phyloP scores from a whole-genome alignment of 1,140 invertebrate genomes.

The Achroia grisella region DNA sequence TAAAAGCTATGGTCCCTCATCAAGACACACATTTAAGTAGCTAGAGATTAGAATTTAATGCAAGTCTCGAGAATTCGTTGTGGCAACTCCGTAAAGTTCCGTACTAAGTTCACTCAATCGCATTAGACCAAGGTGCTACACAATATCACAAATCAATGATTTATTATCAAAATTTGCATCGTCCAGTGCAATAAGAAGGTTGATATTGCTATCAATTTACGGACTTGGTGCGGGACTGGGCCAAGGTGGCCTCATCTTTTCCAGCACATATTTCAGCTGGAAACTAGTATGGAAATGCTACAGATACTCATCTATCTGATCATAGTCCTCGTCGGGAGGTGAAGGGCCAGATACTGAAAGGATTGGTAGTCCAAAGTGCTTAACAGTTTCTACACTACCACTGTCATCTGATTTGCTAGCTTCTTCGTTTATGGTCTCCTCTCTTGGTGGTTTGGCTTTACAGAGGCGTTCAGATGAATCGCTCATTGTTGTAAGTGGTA shows the following conservation, averaged over 20 bases:
- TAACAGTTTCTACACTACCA: slow-evolving; percentile 74
- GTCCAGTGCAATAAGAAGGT: not conserved
- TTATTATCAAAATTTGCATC: too few species aligned
- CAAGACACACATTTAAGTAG: slow-evolving; percentile 48
- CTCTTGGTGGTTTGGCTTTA: slow-evolving; percentile 51
- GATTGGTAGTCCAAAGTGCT: slow-evolving; percentile 82
- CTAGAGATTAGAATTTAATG: slow-evolving; percentile 20
- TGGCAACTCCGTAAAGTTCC: slow-evolving; percentile 15
- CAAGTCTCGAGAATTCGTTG: slow-evolving; percentile 39
- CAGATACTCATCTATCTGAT: slow-evolving; percentile 73
- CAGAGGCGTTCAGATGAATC: slow-evolving; percentile 69
- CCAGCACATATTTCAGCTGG: slow-evolving; percentile 66
- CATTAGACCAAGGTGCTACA: slow-evolving; percentile 10
- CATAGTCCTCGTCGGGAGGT: slow-evolving; percentile 80
- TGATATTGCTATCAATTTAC: slow-evolving; percentile 22
- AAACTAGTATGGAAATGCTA: slow-evolving; percentile 69
- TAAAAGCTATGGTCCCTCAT: slow-evolving; percentile 56
- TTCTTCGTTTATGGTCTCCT: slow-evolving; percentile 60
- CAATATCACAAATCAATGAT: slow-evolving; percentile 24
- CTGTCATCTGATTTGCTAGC: slow-evolving; percentile 66
- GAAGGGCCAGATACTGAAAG: slow-evolving; percentile 85
- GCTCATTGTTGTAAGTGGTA: slow-evolving; percentile 72
- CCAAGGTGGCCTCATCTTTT: slow-evolving; percentile 60
- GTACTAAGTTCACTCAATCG: slow-evolving; percentile 10
- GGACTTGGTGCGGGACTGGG: slow-evolving; percentile 54